Percentiles rank a stretch among this genome's conserved stretches.
phyloP scores from a whole-genome alignment of 2,888 invertebrate genomes.

The Noctuana brunneofusca region DNA sequence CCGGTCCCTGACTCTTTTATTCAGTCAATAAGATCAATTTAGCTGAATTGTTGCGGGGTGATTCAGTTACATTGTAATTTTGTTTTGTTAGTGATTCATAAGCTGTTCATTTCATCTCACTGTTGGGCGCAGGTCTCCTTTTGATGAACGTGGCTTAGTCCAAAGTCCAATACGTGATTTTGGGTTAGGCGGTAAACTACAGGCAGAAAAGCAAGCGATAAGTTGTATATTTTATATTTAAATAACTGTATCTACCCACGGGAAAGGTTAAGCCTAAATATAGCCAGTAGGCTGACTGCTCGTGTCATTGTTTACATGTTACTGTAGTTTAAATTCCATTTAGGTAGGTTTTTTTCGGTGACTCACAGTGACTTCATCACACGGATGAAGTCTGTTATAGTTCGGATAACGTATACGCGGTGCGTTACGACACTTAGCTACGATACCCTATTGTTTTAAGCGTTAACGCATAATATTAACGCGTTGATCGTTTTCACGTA shows the following conservation, averaged over 20 bases:
- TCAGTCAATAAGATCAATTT: slow-evolving; percentile 68
- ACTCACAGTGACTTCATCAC: slow-evolving; percentile 1
- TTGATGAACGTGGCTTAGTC: no score
- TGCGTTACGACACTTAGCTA: slow-evolving; percentile 5
- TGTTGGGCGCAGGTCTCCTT: neutral
- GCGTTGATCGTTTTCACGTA: neutral
- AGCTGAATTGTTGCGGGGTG: slow-evolving; percentile 37
- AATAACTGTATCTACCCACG: no score
- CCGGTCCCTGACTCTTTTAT: slow-evolving; percentile 53
- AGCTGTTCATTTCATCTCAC: neutral
- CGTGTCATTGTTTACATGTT: neutral
- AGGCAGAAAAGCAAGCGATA: no score
- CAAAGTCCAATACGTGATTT: no score
- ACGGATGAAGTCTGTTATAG: neutral
- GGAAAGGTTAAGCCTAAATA: neutral
- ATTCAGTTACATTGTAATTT: slow-evolving; percentile 41
- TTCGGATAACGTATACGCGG: neutral
- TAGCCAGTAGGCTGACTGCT: neutral
- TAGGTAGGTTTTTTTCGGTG: neutral
- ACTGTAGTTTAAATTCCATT: no score
- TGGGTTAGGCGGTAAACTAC: no score
- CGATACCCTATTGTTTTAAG: neutral
- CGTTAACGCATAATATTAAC: slow-evolving; percentile 1
- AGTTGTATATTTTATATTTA: no score
- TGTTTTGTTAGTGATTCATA: slow-evolving; percentile 44